Evolutionary conservation across 2,888 invertebrate genomes (phyloP).

Genomic region (Napeogenes inachia): DNA sequence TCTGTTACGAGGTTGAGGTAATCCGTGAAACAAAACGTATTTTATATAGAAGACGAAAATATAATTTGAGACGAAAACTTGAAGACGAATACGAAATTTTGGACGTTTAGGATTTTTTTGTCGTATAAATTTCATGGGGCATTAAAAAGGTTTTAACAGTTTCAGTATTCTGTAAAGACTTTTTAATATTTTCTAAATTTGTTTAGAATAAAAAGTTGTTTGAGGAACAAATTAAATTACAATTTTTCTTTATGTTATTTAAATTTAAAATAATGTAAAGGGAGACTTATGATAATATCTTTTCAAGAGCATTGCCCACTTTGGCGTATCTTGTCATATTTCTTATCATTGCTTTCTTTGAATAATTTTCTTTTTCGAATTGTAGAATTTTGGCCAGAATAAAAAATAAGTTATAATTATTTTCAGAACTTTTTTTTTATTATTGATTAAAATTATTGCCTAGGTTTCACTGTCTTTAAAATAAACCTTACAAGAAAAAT

Average conservation of each 20-base stretch:
- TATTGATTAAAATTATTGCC: too few relatives aligned
- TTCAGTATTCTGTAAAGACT: conserved; percentile 4
- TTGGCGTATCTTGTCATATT: too few relatives aligned
- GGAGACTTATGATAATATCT: too few relatives aligned
- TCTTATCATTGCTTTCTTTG: too few relatives aligned
- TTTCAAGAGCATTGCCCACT: too few relatives aligned
- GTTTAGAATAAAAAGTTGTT: neutral
- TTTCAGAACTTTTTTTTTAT: too few relatives aligned
- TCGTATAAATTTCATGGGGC: conserved; percentile 15
- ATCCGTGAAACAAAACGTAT: conserved; percentile 21
- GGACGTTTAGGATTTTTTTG: conserved; percentile 8
- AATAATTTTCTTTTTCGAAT: too few relatives aligned
- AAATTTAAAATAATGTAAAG: too few relatives aligned
- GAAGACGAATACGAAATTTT: neutral
- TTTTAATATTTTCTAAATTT: neutral
- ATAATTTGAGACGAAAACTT: conserved; percentile 14
- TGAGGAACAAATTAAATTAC: neutral
- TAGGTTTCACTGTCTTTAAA: too few relatives aligned
- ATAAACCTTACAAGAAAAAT: too few relatives aligned
- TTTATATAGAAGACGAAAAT: conserved; percentile 15
- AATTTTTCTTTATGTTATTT: neutral
- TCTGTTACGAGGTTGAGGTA: conserved; percentile 22
- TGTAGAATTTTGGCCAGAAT: too few relatives aligned
- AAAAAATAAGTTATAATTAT: too few relatives aligned
- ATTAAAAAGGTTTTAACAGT: conserved; percentile 17